Evolutionary conservation across 2,113 vertebrate genomes (phyloP), one percentile per base, ranked within the genome.

Genomic region (Himantopus leucocephalus): DNA sequence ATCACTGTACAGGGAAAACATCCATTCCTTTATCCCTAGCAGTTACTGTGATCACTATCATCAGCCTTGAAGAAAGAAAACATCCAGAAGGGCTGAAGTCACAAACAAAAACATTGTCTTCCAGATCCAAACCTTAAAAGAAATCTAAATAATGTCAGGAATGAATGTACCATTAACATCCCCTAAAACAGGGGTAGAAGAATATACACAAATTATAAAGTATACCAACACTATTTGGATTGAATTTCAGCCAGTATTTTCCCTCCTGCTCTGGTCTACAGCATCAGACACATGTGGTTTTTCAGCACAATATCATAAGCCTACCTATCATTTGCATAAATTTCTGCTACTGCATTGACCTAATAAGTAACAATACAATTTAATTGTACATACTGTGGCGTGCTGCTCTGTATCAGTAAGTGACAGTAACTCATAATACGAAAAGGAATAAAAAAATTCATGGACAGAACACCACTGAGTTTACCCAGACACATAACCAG

Each of bases 251-350:
- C 6, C 41, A 60, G 12, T 10, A 23, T 30, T 90, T 62, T 53
- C 30, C 47, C 21, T 85, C 37, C 14, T 52, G 39, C 39, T 48
- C 43, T 47, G 10, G 22, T 73, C 48, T 47, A 12, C 27, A 47
- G 18, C 7, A 18, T 6, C 0, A 2, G 34, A 47, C 56, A 58
- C 3, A 2, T 0, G 0, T 17, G 26, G 16, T 8, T 45, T 64
- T 84, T 71, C 66, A 75, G 76, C 29, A 52, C 26, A 47, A 7
- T 8, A 8, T 75, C 43, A 39, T 68, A 74, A 72, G 27, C 35
- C 56, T 43, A 14, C 32, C 8, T 90, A 34, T 14, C 30, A 83
- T 92, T 79, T 88, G 22, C 79, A 93, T 19, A 41, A 8, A 41
- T 71, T 83, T 71, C 55, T 83, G 35, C 85, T 79, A 9, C 37